Conservation (phyloP, 2,797 vertebrate species). For the Brotula barbata region DNA sequence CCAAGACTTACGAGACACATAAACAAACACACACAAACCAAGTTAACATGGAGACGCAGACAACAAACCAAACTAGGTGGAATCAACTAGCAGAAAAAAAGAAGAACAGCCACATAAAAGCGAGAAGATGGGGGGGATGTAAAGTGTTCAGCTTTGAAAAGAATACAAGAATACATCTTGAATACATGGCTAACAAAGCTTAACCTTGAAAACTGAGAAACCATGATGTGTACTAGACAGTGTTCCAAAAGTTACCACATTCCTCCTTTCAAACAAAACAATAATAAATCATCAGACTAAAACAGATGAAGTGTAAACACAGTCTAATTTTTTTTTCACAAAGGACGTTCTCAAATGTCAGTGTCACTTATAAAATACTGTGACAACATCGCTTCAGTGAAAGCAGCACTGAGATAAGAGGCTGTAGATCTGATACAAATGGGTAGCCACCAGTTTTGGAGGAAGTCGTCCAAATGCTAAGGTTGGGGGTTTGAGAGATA, state of each 20-base stretch:
- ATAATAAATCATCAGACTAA: slow-evolving; percentile 23
- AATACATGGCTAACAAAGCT: slow-evolving; percentile 24
- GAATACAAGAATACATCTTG: slow-evolving; percentile 10
- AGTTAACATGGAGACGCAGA: slow-evolving; percentile 49
- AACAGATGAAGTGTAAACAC: slow-evolving; percentile 16
- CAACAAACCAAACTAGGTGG: slow-evolving; percentile 47
- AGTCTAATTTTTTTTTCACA: slow-evolving; percentile 12
- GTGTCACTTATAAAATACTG: slow-evolving; percentile 32
- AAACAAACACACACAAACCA: slow-evolving; percentile 62
- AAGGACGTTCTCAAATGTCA: slow-evolving; percentile 33
- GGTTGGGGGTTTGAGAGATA: slow-evolving; percentile 41
- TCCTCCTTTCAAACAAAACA: slow-evolving; percentile 17
- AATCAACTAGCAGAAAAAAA: slow-evolving; percentile 24
- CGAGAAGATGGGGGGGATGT: slow-evolving; percentile 19
- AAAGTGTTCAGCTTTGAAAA: slow-evolving; percentile 42
- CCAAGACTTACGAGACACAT: slow-evolving; percentile 67
- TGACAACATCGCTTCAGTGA: slow-evolving; percentile 17
- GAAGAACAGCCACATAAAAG: slow-evolving; percentile 50
- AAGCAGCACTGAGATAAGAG: slow-evolving; percentile 39
- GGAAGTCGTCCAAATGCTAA: slow-evolving; percentile 29
- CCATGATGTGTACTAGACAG: slow-evolving; percentile 49
- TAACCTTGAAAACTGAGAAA: slow-evolving; percentile 41
- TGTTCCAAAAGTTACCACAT: background rate
- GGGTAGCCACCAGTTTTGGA: slow-evolving; percentile 32
- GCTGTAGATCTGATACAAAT: slow-evolving; percentile 47